These are phyloP conservation scores for Tetrao urogallus DNA, from an alignment of 2,113 vertebrate genomes.

Conservation along the genomic window DNA sequence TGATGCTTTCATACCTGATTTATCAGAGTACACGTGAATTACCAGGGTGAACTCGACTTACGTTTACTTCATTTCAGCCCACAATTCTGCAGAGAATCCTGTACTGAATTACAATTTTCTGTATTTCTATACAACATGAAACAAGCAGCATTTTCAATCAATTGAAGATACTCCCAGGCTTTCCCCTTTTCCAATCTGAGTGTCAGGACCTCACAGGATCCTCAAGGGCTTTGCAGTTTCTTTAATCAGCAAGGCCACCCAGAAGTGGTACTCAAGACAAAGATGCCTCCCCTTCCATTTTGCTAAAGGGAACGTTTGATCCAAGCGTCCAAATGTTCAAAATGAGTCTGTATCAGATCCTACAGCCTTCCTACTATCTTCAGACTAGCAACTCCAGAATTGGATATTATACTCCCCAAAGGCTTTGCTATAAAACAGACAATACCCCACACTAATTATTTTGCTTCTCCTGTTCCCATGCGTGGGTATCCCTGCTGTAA, in stretches of 20 bases:
- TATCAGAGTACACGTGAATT: not conserved
- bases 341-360: not conserved
- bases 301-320: slow-evolving; percentile 12
- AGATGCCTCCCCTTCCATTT: not conserved
- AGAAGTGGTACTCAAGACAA: not conserved
- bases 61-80: not conserved
- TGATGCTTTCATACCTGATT: slow-evolving; percentile 96
- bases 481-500: not conserved
- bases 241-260: not conserved
- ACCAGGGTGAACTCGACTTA: not conserved
- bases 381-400: not conserved
- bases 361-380: not conserved
- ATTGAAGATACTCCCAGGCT: not conserved
- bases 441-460: not conserved
- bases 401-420: not conserved
- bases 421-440: not conserved
- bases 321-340: not conserved
- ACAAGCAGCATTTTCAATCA: not conserved
- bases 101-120: not conserved
- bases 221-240: not conserved
- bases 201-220: not conserved
- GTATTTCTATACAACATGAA: not conserved
- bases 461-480: not conserved
- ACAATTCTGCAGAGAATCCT: not conserved
- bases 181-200: not conserved